Evolutionary conservation across 2,888 invertebrate species (phyloP).

Genomic region (Leistus spinibarbis): DNA sequence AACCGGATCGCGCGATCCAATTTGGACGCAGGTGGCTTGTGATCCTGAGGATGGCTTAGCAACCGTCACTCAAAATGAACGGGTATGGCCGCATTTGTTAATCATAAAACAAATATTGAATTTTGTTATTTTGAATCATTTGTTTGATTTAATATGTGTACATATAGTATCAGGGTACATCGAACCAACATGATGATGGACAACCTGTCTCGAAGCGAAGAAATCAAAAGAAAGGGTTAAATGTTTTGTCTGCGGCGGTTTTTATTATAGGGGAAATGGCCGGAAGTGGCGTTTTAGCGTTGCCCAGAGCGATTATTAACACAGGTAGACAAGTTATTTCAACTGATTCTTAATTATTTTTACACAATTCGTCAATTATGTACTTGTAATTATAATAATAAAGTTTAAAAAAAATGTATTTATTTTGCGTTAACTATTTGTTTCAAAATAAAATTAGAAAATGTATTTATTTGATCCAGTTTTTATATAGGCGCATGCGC

Average conservation of each 20-base stretch:
- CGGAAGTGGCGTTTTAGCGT: conserved; percentile 72
- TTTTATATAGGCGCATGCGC: no score
- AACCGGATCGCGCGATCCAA: conserved; percentile 48
- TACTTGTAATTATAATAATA: no score
- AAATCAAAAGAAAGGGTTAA: conserved; percentile 52
- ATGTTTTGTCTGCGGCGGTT: conserved; percentile 62
- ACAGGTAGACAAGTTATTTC: conserved; percentile 59
- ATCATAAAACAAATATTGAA: neutral
- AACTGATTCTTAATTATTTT: no score
- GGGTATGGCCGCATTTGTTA: conserved; percentile 12
- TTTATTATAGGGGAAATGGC: conserved; percentile 75
- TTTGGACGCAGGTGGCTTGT: conserved; percentile 50
- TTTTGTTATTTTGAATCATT: neutral
- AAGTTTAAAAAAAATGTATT: no score
- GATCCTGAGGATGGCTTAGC: conserved; percentile 47
- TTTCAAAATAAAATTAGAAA: no score
- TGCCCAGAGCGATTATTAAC: conserved; percentile 68
- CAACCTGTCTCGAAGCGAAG: conserved; percentile 25
- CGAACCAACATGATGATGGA: conserved; percentile 12
- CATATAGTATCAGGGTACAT: conserved; percentile 23
- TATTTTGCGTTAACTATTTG: no score
- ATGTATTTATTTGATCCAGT: no score
- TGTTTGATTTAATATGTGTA: neutral
- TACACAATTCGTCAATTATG: no score
- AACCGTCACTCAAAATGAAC: conserved; percentile 34